These are phyloP conservation scores for Paelopatides confundens DNA, from an alignment of 53 echinoderm and acorn worm species.

Conservation along the genomic window DNA sequence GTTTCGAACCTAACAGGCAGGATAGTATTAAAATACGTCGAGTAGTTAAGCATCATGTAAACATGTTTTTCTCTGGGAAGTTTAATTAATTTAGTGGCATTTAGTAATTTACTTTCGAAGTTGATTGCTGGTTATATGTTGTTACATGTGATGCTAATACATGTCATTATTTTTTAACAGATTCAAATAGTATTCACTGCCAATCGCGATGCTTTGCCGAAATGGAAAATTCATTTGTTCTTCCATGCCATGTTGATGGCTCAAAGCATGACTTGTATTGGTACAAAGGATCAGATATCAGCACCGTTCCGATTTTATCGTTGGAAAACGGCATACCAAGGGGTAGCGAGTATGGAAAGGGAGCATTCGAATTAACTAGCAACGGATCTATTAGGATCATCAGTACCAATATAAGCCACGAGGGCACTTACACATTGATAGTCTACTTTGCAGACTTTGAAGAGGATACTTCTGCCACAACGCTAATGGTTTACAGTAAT, in stretches of 20 bases:
- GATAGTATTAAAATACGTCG: no score
- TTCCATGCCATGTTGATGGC: neutral
- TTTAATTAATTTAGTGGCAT: no score
- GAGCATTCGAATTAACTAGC: neutral
- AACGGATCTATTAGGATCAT: neutral
- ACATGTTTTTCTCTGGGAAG: no score
- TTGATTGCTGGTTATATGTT: no score
- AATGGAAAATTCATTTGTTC: neutral
- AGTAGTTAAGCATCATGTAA: no score
- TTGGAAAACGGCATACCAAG: neutral
- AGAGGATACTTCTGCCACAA: neutral
- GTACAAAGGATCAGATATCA: neutral
- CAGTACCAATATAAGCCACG: neutral
- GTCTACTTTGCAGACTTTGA: neutral
- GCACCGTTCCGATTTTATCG: neutral
- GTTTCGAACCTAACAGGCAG: no score
- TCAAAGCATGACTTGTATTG: neutral
- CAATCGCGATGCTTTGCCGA: neutral
- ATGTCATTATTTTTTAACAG: neutral
- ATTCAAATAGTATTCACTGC: neutral
- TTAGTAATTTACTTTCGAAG: no score
- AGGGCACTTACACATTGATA: neutral
- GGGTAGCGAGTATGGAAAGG: neutral
- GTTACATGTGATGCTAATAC: no score
- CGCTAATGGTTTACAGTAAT: neutral